A percentile compares a stretch with the other conserved stretches of the same genome.
Evolutionary conservation across 2,797 vertebrate genomes (phyloP).

Genomic region (Poeciliopsis paucimaculata): DNA sequence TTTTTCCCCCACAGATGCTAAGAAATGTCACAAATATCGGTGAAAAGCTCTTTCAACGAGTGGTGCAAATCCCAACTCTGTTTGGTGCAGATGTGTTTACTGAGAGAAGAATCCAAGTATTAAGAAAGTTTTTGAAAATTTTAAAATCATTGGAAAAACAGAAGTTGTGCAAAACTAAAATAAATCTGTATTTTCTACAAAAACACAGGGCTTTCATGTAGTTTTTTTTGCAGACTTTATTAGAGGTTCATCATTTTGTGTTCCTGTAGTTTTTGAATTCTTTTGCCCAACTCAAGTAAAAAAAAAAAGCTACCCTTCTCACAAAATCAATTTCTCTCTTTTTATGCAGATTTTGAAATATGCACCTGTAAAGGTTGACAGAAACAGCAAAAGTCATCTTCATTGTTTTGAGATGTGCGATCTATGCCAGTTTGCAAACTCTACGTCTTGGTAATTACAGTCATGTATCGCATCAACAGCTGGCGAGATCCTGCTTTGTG

Average conservation of each 20-base stretch:
- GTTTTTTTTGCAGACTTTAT: neutral
- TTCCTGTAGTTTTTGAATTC: neutral
- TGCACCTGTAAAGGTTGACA: too few species aligned
- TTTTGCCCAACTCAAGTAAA: neutral
- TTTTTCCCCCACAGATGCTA: neutral
- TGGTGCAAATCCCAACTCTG: neutral
- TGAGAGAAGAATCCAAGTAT: neutral
- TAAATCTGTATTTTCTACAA: neutral
- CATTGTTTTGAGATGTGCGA: too few species aligned
- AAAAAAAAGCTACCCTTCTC: too few species aligned
- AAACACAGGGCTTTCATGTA: neutral
- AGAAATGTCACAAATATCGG: neutral
- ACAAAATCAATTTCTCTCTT: too few species aligned
- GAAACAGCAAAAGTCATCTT: too few species aligned
- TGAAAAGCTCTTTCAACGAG: neutral
- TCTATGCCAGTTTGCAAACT: too few species aligned
- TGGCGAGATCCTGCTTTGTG: too few species aligned
- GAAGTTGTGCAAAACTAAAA: neutral
- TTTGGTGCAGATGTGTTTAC: neutral
- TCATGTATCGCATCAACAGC: too few species aligned
- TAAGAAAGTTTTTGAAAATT: neutral
- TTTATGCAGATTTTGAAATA: too few species aligned
- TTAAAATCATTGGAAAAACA: neutral
- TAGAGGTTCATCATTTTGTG: neutral
- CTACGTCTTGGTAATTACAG: too few species aligned